Conservation (phyloP, 2,113 vertebrate species). For the Pterocles gutturalis region DNA sequence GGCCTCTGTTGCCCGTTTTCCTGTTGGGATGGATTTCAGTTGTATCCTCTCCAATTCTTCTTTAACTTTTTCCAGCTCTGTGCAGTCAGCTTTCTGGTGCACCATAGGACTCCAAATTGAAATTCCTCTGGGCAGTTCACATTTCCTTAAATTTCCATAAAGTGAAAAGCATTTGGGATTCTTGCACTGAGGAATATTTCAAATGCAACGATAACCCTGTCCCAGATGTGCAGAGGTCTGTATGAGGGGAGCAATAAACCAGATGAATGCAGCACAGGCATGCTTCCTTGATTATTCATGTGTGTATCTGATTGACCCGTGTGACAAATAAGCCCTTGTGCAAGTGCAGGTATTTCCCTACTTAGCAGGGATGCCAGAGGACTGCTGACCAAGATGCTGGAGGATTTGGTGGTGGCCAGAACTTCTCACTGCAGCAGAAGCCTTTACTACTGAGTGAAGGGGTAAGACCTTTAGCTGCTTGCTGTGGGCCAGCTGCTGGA, state of each 20-base stretch:
- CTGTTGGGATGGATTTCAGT: conserved; percentile 32
- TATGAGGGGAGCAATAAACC: background rate
- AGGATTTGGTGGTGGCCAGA: background rate
- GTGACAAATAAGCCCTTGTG: background rate
- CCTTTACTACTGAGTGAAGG: background rate
- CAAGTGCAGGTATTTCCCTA: background rate
- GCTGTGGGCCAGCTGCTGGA: background rate
- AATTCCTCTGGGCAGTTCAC: conserved; percentile 31
- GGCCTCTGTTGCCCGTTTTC: background rate
- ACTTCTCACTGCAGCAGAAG: background rate
- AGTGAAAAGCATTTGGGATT: background rate
- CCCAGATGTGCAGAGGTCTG: background rate
- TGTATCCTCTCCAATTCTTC: conserved; percentile 19
- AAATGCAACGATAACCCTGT: background rate
- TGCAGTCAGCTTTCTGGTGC: conserved; percentile 25
- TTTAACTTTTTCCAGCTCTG: conserved; percentile 25
- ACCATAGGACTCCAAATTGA: background rate
- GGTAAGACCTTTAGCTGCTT: background rate
- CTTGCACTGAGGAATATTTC: background rate
- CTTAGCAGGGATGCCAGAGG: background rate
- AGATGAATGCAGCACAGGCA: background rate
- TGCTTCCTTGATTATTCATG: background rate
- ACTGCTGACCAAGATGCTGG: background rate
- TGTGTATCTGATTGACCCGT: background rate
- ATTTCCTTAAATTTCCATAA: conserved; percentile 21